These are phyloP conservation scores for Ornithoptera alexandrae DNA, from an alignment of 2,888 invertebrate genomes.

Conservation along the genomic window DNA sequence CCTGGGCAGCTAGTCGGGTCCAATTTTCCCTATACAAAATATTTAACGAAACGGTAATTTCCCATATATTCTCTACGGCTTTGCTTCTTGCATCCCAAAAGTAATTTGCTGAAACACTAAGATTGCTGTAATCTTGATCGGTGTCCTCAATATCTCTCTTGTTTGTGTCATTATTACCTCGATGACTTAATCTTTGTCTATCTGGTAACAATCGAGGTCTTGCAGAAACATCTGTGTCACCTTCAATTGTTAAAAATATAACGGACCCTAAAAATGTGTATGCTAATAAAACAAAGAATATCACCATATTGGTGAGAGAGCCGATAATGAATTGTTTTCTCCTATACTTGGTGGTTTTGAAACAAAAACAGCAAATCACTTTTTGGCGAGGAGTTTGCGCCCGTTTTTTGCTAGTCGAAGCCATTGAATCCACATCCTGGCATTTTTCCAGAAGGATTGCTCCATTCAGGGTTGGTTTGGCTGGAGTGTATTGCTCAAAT, in stretches of 20 bases:
- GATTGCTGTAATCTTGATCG: slow-evolving; percentile 63
- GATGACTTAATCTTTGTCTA: slow-evolving; percentile 71
- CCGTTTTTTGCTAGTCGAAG: slow-evolving; percentile 74
- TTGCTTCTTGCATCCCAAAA: slow-evolving; percentile 74
- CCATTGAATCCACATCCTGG: slow-evolving; percentile 76
- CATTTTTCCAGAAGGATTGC: slow-evolving; percentile 77
- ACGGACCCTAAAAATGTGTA: slow-evolving; percentile 89
- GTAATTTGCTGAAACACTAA: slow-evolving; percentile 70
- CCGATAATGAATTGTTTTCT: slow-evolving; percentile 84
- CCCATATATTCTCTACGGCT: slow-evolving; percentile 94
- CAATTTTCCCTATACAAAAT: slow-evolving; percentile 94
- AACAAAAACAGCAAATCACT: slow-evolving; percentile 78
- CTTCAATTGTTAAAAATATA: slow-evolving; percentile 92
- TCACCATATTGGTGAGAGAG: slow-evolving; percentile 89
- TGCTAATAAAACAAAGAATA: slow-evolving; percentile 89
- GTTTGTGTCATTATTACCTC: slow-evolving; percentile 68
- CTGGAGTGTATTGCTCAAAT: slow-evolving; percentile 75
- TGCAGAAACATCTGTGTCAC: slow-evolving; percentile 80
- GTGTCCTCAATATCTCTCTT: slow-evolving; percentile 63
- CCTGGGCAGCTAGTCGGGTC: slow-evolving; percentile 89
- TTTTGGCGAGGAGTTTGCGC: slow-evolving; percentile 73
- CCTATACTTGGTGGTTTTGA: slow-evolving; percentile 77
- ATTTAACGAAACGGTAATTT: slow-evolving; percentile 92
- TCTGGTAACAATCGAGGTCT: slow-evolving; percentile 73
- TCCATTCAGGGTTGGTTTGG: slow-evolving; percentile 71